Evolutionary conservation across 2,113 vertebrate genomes (phyloP), one percentile per base, ranked within the genome.

Genomic region (Pogonocichla stellata): DNA sequence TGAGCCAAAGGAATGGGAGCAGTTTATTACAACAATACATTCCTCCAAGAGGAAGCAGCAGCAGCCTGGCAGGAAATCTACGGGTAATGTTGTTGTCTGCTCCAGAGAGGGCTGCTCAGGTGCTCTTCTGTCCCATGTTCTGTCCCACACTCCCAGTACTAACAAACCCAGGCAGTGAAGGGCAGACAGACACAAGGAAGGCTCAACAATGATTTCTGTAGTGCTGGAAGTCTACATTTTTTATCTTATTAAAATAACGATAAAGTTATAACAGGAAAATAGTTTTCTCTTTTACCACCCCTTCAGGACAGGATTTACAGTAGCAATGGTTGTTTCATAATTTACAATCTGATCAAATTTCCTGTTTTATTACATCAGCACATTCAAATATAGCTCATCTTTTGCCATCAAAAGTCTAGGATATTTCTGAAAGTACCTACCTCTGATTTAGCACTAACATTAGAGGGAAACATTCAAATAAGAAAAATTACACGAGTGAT

Each of bases 21-120:
- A 81, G 38, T 67, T 85, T 73, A 57, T 73, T 56, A 80, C 72
- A 90, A 91, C 65, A 90, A 34, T 47, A 47, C 47, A 74, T 34
- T 93, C 45, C 56, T 74, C 79, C 73, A 96, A 86, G 83, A 84
- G 84, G 92, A 86, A 93, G 80, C 36, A 88, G 58, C 40, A 96
- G 87, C 47, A 85, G 79, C 6, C 77, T 88, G 80, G 43, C 95
- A 97, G 83, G 72, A 95, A 88, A 58, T 79, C 56, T 45, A 84
- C n/a, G 69, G 57, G 69, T 56, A 80, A 64, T 29, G 38, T 5
- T 29, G 42, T 5, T 51, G 48, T 36, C 50, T 93, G 80, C 74
- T 94, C 34, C 78, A 69, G 43, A 71, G 17, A 67, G 19, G n/a
- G 66, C 92, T 61, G 80, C 78, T 93, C 73, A 79, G 61, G 25